phyloP scores from a whole-genome alignment of 2,888 invertebrate species.

The Parascotia fuliginaria region DNA sequence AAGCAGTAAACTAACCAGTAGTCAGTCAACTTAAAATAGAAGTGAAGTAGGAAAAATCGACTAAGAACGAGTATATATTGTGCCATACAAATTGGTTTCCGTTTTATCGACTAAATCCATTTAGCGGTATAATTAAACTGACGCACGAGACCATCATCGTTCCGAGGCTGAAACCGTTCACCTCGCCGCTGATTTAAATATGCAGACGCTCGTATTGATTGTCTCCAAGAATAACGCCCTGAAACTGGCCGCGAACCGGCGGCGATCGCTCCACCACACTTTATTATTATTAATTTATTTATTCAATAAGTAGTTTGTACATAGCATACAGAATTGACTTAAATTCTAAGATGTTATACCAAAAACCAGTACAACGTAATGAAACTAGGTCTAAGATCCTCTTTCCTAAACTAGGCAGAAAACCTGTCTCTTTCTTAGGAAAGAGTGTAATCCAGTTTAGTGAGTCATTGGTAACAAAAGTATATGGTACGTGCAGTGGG shows the following conservation, averaged over 20 bases:
- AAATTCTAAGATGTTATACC: no score
- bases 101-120: background rate
- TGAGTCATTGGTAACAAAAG: no score
- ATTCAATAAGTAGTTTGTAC: no score
- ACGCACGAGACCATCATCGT: constrained; percentile 36
- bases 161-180: constrained; percentile 51
- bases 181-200: constrained; percentile 78
- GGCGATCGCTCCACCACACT: constrained; percentile 35
- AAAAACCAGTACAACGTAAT: no score
- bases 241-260: constrained; percentile 43
- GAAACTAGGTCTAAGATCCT: no score
- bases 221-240: constrained; percentile 80
- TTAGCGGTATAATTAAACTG: constrained; percentile 14
- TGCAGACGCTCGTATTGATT: constrained; percentile 81
- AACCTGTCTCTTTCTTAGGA: no score
- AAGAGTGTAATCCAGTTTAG: no score
- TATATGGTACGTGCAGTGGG: no score
- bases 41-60: background rate
- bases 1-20: background rate
- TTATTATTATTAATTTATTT: no score
- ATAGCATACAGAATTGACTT: no score
- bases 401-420: no score
- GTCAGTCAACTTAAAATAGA: background rate
- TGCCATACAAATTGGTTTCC: background rate
- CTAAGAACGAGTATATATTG: background rate